Evolutionary conservation across 1,140 invertebrate species (phyloP), one percentile per base, ranked within the genome.

Genomic region (Procambarus clarkii): DNA sequence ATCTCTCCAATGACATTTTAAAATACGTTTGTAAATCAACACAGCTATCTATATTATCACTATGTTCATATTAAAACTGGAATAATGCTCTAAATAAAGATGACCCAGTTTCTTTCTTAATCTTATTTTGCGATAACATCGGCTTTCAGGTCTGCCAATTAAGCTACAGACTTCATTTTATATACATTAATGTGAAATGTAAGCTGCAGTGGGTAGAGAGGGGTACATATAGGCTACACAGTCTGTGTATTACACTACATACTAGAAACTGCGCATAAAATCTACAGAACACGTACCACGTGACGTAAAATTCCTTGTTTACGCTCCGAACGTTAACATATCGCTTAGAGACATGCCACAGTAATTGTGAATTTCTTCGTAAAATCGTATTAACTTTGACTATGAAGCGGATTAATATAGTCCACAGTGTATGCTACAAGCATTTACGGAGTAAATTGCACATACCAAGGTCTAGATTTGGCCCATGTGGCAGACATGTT

Each of bases 401-500:
- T 60, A 13, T 48, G 84, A 48, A 15, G 7, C 18, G 15, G 64
- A 2, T 58, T 48, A n/a, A 46, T 15, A 11, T 44, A 46, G 24
- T 48, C 15, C 48, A 69, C 21, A 64, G 54, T 44, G 21, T 50
- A 48, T 79, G 58, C 24, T 58, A 85, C 11, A 15, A 46, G 77
- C 69, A 78, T 78, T 69, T 85, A 18, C 34, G 24, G 45, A 34
- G 77, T 78, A 86, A 91, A n/a, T 54, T 34, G 21, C 45, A 91
- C 90, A 45, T 86, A 91, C 90, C 79, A 83, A 76, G 78, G 64
- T 82, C 77, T 81, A 18, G 84, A n/a, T 82, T 71, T 82, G 79
- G 84, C 85, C 90, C 90, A 91, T 91, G 90, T 91, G 90, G 90
- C 90, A 91, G 90, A 91, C 90, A 91, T 91, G 90, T 91, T 91